A percentile compares a stretch with the other conserved stretches of the same genome.
These are phyloP conservation scores for Discoglossus pictus DNA, from an alignment of 2,797 vertebrate genomes.

Conservation along the genomic window DNA sequence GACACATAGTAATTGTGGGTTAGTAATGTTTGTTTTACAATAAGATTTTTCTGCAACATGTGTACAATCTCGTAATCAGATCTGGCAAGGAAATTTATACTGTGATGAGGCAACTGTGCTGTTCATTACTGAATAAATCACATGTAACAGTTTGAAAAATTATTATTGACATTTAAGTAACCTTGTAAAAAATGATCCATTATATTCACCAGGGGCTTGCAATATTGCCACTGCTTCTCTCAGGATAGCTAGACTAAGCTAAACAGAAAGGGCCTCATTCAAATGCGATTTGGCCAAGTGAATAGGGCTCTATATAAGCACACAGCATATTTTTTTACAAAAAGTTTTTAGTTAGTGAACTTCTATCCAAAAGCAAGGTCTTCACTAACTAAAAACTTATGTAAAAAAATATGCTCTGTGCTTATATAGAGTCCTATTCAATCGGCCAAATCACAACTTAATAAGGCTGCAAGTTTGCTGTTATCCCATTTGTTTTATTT, in stretches of 20 bases:
- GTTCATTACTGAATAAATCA: slow-evolving; percentile 46
- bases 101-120: slow-evolving; percentile 32
- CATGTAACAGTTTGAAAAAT: slow-evolving; percentile 44
- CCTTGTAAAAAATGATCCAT: slow-evolving; percentile 45
- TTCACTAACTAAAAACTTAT: too few species aligned
- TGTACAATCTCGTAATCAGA: slow-evolving; percentile 42
- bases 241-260: too few species aligned
- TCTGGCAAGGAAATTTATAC: slow-evolving; percentile 45
- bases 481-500: slow-evolving; percentile 32
- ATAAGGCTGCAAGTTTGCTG: slow-evolving; percentile 30
- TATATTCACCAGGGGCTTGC: slow-evolving; percentile 10
- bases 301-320: too few species aligned
- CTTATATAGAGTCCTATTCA: too few species aligned
- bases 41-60: slow-evolving; percentile 32
- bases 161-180: slow-evolving; percentile 48
- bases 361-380: too few species aligned
- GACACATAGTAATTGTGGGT: slow-evolving; percentile 34
- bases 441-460: too few species aligned
- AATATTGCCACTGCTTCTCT: not conserved
- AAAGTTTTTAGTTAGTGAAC: too few species aligned
- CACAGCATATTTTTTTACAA: too few species aligned
- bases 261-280: too few species aligned
- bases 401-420: too few species aligned
- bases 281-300: too few species aligned
- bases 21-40: slow-evolving; percentile 42